Base-by-base conservation (phyloP, 2,888 invertebrate species). In the Sinopyrophorus schimmeli region DNA sequence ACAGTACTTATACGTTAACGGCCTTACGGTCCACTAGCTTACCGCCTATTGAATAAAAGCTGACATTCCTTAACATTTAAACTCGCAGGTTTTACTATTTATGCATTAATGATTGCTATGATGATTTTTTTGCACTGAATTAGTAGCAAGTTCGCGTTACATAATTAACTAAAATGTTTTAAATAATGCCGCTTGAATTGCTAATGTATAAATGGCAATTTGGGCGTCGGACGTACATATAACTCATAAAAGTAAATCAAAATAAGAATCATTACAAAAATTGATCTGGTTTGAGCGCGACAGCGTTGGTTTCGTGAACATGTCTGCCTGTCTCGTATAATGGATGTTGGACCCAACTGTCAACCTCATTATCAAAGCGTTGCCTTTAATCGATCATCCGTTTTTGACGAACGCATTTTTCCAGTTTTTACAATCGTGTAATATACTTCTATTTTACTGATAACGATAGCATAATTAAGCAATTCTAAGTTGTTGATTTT, bases 261-360 rank as follows among this genome's bases (percentile, higher is more conserved):
- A 61, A 65, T 59, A 60, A 66, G 63, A 66, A 64, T 63, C 62
- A 55, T 62, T 58, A 67, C 65, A 60, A 66, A 67, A 66, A 66
- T 66, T 64, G 66, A 68, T 67, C 66, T 65, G 59, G 61, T 58
- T 54, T 48, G 48, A 53, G 47, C 54, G 54, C 53, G 59, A 56
- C 58, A 59, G 59, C 57, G 59, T 59, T 55, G 54, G 57, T 59
- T 60, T 56, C 52, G 54, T 59, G 57, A 59, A 61, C 65, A 63
- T 64, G 67, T 67, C 62, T 53, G 61, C 65, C 63, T 64, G 66
- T 67, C 66, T 53, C 26, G 51, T 55, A 61, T 67, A 67, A 68
- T 68, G 67, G 66, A 68, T 68, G 65, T 61, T 57, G 62, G 56
- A 55, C 61, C 55, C 60, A 65, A 65, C 66, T 68, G 68, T 68